Conservation (phyloP, 2,797 vertebrate genomes). For the Syngnathus acus region DNA sequence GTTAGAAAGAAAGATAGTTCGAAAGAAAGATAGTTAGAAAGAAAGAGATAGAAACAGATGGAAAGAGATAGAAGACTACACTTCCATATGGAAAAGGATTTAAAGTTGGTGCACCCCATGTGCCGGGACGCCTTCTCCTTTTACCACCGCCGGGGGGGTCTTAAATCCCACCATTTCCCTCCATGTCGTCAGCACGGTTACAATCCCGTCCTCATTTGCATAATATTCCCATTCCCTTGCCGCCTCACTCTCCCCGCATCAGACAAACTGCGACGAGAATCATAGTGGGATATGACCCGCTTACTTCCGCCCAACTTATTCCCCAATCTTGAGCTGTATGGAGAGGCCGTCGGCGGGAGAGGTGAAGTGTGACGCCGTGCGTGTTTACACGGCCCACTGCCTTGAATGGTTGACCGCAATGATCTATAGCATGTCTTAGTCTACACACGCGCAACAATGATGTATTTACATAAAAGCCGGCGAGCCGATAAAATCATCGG, state of each 20-base stretch:
- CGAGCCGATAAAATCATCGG: background rate
- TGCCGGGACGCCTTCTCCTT: background rate
- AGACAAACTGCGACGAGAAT: slow-evolving; percentile 52
- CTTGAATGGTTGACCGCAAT: slow-evolving; percentile 31
- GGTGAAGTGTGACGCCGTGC: slow-evolving; percentile 27
- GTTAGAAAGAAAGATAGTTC: too few relatives aligned
- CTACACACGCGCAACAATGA: background rate
- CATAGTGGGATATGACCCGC: slow-evolving; percentile 27
- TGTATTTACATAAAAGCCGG: background rate
- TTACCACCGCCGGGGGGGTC: slow-evolving; percentile 35
- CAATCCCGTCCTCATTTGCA: slow-evolving; percentile 51
- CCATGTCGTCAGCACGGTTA: slow-evolving; percentile 47
- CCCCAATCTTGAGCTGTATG: slow-evolving; percentile 1
- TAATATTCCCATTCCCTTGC: slow-evolving; percentile 66
- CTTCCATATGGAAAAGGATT: background rate
- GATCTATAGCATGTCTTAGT: slow-evolving; percentile 17
- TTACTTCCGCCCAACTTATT: slow-evolving; percentile 20
- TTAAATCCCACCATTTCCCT: slow-evolving; percentile 53
- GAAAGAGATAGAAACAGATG: background rate
- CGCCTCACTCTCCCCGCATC: slow-evolving; percentile 42
- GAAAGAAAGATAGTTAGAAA: too few relatives aligned
- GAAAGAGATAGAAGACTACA: background rate
- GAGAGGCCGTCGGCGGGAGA: slow-evolving; percentile 23
- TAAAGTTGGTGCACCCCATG: background rate
- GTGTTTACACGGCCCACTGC: slow-evolving; percentile 35